Conservation (phyloP, 2,113 vertebrate species). For the Plestiodon gilberti region DNA sequence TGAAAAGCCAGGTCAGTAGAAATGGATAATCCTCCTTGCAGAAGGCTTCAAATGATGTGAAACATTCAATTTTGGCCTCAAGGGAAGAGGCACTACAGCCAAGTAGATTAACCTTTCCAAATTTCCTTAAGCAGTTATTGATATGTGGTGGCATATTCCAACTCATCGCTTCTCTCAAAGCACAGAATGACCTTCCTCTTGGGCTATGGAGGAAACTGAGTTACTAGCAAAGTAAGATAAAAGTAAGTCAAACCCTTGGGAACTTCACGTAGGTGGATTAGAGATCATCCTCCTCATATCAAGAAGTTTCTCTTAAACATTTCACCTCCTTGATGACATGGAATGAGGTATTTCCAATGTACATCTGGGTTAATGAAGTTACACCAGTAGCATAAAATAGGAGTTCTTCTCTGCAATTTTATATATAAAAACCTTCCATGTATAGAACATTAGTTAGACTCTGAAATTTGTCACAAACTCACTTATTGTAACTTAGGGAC, state of each 20-base stretch:
- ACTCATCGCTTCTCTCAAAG: slow-evolving; percentile 17
- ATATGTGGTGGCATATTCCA: not conserved
- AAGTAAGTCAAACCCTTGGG: rapidly evolving
- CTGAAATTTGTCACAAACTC: not conserved
- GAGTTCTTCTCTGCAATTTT: not conserved
- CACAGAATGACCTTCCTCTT: not conserved
- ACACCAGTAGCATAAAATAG: not conserved
- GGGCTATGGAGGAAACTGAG: not conserved
- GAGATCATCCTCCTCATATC: not conserved
- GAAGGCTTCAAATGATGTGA: slow-evolving; percentile 24
- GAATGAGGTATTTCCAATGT: not conserved
- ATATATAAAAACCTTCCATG: not conserved
- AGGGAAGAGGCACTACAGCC: slow-evolving; percentile 17
- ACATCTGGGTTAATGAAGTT: not conserved
- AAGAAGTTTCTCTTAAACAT: not conserved
- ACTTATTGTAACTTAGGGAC: not conserved
- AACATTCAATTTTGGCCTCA: slow-evolving; percentile 6
- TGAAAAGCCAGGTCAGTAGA: slow-evolving; percentile 4
- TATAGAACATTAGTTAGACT: not conserved
- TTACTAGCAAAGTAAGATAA: slow-evolving; percentile 9
- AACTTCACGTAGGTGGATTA: slow-evolving; percentile 3
- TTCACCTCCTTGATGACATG: not conserved
- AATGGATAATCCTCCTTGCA: not conserved
- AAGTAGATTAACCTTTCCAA: slow-evolving; percentile 5
- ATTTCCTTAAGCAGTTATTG: not conserved